Evolutionary conservation across 2,888 invertebrate genomes (phyloP).

Genomic region (Chalcosyrphus nemorum): DNA sequence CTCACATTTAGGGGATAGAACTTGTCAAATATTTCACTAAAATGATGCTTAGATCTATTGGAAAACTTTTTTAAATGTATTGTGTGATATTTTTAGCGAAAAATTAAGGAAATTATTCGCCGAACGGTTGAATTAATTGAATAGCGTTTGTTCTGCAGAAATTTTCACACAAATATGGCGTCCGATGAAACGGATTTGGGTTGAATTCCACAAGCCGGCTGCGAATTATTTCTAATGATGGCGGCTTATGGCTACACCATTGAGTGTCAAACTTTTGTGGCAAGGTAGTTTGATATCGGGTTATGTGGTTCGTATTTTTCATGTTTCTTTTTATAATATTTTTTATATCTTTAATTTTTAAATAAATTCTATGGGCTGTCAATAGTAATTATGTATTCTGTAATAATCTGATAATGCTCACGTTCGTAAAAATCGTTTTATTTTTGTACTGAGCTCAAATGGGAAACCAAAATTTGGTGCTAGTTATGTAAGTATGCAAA

Average conservation of each 20-base stretch:
- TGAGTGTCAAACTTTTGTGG: not conserved
- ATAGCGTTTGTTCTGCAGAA: not conserved
- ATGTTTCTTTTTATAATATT: no score
- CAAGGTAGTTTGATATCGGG: not conserved
- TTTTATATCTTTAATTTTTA: no score
- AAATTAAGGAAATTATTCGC: not conserved
- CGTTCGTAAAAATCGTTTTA: no score
- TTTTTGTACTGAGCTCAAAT: no score
- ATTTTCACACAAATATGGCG: constrained; percentile 37
- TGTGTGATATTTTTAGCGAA: not conserved
- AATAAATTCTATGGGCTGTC: no score
- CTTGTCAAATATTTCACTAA: not conserved
- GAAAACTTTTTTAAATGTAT: no score
- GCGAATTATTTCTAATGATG: not conserved
- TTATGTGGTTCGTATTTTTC: not conserved
- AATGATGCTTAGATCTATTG: no score
- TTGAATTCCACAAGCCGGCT: constrained; percentile 18
- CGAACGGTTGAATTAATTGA: not conserved
- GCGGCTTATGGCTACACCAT: not conserved
- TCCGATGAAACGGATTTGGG: constrained; percentile 9
- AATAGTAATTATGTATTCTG: no score
- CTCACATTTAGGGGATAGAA: constrained; percentile 9
- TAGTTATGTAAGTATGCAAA: no score
- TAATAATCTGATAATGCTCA: no score
- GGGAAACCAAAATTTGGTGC: no score